phyloP scores from a whole-genome alignment of 2,113 vertebrate genomes.

The Psettodes erumei region DNA sequence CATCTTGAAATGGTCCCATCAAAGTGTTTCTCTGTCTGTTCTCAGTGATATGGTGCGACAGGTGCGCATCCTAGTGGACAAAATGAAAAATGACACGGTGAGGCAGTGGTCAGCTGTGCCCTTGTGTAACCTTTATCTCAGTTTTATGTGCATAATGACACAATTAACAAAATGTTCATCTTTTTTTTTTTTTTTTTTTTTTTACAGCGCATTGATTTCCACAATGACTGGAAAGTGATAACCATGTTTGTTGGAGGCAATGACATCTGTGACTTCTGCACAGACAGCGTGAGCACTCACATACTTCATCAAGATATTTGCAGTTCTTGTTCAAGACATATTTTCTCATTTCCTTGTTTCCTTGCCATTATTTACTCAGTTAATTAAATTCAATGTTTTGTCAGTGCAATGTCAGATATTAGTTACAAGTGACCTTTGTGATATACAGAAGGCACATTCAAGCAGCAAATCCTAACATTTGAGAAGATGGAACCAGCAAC shows the following conservation, averaged over 20 bases:
- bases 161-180: background rate
- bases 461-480: no score
- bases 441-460: no score
- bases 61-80: constrained; percentile 83
- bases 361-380: background rate
- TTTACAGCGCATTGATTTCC: constrained; percentile 87
- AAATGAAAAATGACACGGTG: constrained; percentile 88
- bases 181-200: constrained; percentile 33
- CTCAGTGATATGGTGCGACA: constrained; percentile 86
- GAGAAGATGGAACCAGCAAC: no score
- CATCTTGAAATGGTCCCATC: no score
- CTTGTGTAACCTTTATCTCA: background rate
- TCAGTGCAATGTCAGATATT: no score
- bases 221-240: constrained; percentile 93
- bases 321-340: background rate
- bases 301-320: background rate
- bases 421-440: background rate
- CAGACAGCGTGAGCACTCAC: constrained; percentile 83
- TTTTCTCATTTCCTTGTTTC: background rate
- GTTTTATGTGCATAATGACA: background rate
- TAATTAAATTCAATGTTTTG: background rate
- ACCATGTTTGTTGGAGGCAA: constrained; percentile 88
- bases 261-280: constrained; percentile 91
- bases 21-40: constrained; percentile 11
- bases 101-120: constrained; percentile 39